Base-by-base conservation (phyloP, 2,797 vertebrate genomes). In the Selene dorsalis region DNA sequence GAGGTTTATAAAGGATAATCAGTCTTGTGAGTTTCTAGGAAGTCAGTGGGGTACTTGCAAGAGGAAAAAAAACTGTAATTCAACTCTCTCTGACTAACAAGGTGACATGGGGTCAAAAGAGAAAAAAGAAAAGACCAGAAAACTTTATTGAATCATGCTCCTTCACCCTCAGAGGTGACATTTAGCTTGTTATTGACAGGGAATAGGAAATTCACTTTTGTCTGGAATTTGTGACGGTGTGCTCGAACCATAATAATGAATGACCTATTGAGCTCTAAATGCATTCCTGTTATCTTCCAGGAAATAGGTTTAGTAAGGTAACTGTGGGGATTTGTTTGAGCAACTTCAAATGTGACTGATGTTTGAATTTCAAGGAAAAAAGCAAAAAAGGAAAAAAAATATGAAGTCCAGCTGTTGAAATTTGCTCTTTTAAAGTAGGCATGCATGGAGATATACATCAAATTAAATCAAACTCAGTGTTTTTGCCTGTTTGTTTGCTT, bases 121-220 rank as follows among this genome's bases (percentile, higher is more conserved):
- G 72, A 79, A 83, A 82, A 69, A 71, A 70, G 69, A 69, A 75
- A 67, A 66, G 7, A 48, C 45, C 20, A 56, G 57, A 69, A 83
- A 83, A 57, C 85, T 84, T 93, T 89, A 94, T 91, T 92, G 84
- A 92, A 93, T 94, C 86, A 91, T 38, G 77, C 84, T 89, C 75
- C 63, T 73, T 88, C 70, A 75, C 66, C 84, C 81, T 87, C 73
- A 69, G 81, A 89, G 80, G 87, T 91, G 84, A 91, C 82, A 82
- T 71, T 20, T 47, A 87, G 85, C 86, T 89, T 91, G 87, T 90
- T 93, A 91, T 91, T 85, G 90, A 92, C 86, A 82, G 80, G 61
- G 91, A 92, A 92, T 87, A 93, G 94, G 93, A 95, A 95, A 96
- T 95, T 95, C 89, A 92, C 91, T 92, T 95, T 92, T 91, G 89